phyloP scores from a whole-genome alignment of 2,113 vertebrate species.

The Electrona antarctica region DNA sequence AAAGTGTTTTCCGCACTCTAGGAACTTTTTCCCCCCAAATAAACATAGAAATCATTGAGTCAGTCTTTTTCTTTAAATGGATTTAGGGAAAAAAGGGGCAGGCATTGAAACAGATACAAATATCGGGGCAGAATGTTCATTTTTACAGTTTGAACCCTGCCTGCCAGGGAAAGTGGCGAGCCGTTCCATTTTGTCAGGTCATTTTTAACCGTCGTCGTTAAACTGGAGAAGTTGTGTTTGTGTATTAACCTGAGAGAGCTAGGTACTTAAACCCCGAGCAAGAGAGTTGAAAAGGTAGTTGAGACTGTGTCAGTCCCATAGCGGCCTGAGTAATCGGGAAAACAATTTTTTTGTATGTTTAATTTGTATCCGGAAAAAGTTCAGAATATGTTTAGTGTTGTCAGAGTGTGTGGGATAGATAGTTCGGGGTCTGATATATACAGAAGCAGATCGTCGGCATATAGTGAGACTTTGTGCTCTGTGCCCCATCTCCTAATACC shows the following conservation, averaged over 20 bases:
- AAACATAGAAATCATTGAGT: constrained; percentile 10
- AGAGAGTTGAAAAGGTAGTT: no score
- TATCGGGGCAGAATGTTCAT: constrained; percentile 23
- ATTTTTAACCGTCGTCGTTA: constrained; percentile 5
- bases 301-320: no score
- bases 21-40: constrained; percentile 15
- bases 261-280: no score
- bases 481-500: background rate
- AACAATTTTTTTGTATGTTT: no score
- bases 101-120: constrained; percentile 21
- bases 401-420: no score
- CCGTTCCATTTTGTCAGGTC: background rate
- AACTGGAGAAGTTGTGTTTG: background rate
- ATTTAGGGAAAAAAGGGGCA: constrained; percentile 16
- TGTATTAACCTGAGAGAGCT: no score
- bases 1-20: background rate
- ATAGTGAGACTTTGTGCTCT: background rate
- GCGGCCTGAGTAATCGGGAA: no score
- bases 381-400: no score
- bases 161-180: background rate
- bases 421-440: no score
- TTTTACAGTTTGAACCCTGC: constrained; percentile 13
- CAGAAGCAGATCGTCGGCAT: background rate
- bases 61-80: background rate
- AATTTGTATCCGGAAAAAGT: no score